Evolutionary conservation across 2,888 invertebrate species (phyloP).

Genomic region (Hydraecia micacea): DNA sequence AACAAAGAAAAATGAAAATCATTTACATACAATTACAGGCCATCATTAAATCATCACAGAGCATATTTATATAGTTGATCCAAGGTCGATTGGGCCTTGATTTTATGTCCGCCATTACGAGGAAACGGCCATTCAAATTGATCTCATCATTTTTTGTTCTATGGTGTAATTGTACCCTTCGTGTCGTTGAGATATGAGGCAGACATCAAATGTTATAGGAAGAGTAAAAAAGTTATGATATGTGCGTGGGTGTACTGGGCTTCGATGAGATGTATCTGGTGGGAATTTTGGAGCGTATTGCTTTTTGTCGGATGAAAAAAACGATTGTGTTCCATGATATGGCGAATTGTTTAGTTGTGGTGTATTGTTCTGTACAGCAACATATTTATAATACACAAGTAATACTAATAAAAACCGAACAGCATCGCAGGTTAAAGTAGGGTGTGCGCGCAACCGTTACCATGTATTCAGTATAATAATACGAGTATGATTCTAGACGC

Average conservation of each 20-base stretch:
- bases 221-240: constrained; percentile 20
- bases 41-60: constrained; percentile 30
- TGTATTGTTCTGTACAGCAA: not conserved
- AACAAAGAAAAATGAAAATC: constrained; percentile 37
- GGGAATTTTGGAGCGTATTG: not conserved
- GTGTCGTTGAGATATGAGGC: constrained; percentile 32
- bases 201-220: constrained; percentile 30
- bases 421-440: not conserved
- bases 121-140: constrained; percentile 63
- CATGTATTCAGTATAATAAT: too few species aligned
- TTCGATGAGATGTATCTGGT: not conserved
- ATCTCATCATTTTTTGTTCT: constrained; percentile 57
- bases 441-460: too few species aligned
- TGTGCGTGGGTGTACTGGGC: not conserved
- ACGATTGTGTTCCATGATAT: not conserved
- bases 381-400: not conserved
- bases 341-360: not conserved
- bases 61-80: constrained; percentile 21
- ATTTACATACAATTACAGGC: constrained; percentile 36
- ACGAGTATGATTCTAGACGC: too few species aligned
- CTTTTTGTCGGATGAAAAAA: constrained; percentile 11
- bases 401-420: too few species aligned
- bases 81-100: constrained; percentile 63
- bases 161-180: constrained; percentile 49
- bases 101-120: constrained; percentile 57